A percentile compares a stretch with the other conserved stretches of the same genome.
phyloP scores from a whole-genome alignment of 2,888 invertebrate species.

The Eugnorisma glareosa region DNA sequence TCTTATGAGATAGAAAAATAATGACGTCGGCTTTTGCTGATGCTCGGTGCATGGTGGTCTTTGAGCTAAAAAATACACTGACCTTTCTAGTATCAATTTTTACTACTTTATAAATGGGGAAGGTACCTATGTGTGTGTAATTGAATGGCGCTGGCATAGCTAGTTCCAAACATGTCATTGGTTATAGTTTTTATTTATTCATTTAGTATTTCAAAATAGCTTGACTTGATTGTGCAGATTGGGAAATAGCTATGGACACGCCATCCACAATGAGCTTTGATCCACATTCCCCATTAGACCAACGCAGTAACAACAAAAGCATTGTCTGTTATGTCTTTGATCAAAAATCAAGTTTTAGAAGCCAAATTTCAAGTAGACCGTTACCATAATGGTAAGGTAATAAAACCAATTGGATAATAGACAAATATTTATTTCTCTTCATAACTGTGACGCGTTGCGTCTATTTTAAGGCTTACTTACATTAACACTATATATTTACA shows the following conservation, averaged over 20 bases:
- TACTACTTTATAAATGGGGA: background rate
- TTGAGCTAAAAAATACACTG: background rate
- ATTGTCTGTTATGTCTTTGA: background rate
- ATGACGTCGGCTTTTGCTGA: background rate
- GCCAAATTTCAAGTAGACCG: no score
- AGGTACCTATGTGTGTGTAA: background rate
- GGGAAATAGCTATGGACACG: background rate
- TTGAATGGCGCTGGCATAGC: background rate
- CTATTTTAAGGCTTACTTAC: conserved; percentile 56
- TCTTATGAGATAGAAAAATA: background rate
- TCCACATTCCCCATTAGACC: background rate
- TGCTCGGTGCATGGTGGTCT: no score
- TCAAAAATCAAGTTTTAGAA: background rate
- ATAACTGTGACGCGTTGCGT: conserved; percentile 60
- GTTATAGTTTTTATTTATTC: background rate
- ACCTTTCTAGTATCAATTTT: background rate
- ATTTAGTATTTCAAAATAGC: background rate
- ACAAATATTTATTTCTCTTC: conserved; percentile 78
- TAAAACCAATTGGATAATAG: conserved; percentile 67
- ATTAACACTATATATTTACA: conserved; percentile 64
- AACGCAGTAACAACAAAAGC: background rate
- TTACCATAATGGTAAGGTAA: background rate
- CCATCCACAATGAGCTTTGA: background rate
- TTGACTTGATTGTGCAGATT: background rate
- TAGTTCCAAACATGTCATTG: background rate